Percentiles rank a stretch among this genome's conserved stretches.
Conservation (phyloP, 2,113 vertebrate genomes). For the Vombatus ursinus region DNA sequence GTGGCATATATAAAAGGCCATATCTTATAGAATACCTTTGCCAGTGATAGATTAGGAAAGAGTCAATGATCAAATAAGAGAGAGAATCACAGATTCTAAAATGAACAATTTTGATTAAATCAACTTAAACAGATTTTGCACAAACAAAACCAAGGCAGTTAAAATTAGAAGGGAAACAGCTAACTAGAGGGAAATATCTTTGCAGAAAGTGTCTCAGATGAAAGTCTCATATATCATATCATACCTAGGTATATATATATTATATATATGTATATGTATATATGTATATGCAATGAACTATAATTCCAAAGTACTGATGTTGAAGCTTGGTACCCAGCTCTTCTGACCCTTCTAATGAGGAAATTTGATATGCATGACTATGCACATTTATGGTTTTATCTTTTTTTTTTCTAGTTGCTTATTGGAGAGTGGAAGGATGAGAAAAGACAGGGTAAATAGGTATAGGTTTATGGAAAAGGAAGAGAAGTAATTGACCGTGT, state of each 20-base stretch:
- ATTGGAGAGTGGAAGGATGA: background rate
- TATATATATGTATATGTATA: background rate
- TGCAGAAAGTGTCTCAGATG: background rate
- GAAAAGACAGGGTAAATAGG: background rate
- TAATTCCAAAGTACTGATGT: background rate
- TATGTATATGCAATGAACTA: background rate
- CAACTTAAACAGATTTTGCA: background rate
- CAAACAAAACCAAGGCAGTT: background rate
- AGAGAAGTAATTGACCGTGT: background rate
- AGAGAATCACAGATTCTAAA: too few relatives aligned
- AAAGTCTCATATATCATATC: background rate
- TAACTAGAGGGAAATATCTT: background rate
- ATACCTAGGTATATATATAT: background rate
- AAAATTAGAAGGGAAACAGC: background rate
- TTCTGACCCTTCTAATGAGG: background rate
- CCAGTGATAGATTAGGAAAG: background rate
- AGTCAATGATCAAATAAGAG: background rate
- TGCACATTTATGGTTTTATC: background rate
- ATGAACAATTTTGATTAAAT: background rate
- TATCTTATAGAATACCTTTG: background rate
- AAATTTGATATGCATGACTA: background rate
- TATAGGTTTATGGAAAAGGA: background rate
- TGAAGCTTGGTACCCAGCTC: background rate
- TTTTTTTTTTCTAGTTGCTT: background rate
- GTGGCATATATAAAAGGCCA: background rate